Conservation (phyloP, 2,113 vertebrate species). For the Pseudopipra pipra region DNA sequence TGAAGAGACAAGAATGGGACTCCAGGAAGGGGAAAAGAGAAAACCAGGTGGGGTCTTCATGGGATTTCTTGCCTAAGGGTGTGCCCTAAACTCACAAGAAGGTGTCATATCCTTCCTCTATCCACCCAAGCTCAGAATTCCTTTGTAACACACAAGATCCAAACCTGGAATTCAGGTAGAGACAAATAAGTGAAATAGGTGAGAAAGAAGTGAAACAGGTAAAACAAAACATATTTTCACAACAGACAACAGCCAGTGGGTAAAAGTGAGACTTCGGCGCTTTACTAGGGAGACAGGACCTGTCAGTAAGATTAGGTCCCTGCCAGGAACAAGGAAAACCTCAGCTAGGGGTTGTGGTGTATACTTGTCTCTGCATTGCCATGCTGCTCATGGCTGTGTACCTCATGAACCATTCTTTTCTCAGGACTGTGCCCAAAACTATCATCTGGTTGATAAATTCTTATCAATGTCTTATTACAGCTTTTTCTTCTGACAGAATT, state of each 20-base stretch:
- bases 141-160: neutral
- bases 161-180: neutral
- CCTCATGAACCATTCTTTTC: neutral
- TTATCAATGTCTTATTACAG: neutral
- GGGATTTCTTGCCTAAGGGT: neutral
- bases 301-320: neutral
- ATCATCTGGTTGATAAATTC: neutral
- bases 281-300: neutral
- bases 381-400: neutral
- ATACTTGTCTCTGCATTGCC: neutral
- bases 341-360: neutral
- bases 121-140: neutral
- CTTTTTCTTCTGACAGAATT: neutral
- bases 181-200: neutral
- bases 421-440: neutral
- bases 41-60: neutral
- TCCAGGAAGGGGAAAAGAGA: neutral
- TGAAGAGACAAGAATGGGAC: neutral
- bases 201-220: neutral
- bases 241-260: neutral
- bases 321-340: neutral
- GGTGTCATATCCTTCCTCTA: neutral
- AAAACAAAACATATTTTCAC: neutral
- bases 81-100: neutral
- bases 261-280: neutral